These are phyloP conservation scores for Papilio polyxenes DNA, from an alignment of 1,140 invertebrate species.

Conservation along the genomic window DNA sequence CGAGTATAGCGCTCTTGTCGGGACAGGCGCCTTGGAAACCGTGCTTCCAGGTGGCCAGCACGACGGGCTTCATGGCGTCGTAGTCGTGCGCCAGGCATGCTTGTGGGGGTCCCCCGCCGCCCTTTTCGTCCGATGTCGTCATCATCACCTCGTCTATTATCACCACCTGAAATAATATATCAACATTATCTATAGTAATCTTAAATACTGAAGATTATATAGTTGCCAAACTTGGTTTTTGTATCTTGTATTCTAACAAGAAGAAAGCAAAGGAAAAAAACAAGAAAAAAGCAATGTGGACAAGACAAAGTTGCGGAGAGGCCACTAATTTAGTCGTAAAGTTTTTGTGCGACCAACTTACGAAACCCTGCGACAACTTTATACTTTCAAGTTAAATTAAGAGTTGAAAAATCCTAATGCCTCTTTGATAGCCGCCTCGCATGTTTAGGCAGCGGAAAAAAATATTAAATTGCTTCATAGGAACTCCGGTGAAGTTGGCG, in stretches of 20 bases:
- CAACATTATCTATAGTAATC: background rate
- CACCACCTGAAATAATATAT: constrained; percentile 84
- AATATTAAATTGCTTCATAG: constrained; percentile 53
- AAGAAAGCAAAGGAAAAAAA: background rate
- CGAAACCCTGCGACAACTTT: constrained; percentile 34
- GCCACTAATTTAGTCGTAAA: constrained; percentile 16
- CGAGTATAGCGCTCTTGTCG: constrained; percentile 94
- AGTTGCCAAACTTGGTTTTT: background rate
- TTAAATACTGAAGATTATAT: too few species aligned
- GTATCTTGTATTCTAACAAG: background rate
- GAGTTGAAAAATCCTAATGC: constrained; percentile 57
- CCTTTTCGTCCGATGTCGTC: constrained; percentile 91
- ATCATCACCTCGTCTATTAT: constrained; percentile 94
- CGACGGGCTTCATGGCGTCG: constrained; percentile 95
- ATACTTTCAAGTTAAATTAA: constrained; percentile 51
- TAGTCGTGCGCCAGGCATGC: constrained; percentile 95
- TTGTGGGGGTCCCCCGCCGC: constrained; percentile 82
- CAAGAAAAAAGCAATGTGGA: background rate
- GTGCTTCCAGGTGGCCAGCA: constrained; percentile 97
- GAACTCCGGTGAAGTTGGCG: constrained; percentile 46
- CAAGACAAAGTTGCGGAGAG: constrained; percentile 9
- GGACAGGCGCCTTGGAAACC: constrained; percentile 97
- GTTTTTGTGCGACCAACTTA: constrained; percentile 24
- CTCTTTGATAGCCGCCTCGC: constrained; percentile 59
- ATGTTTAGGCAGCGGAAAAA: constrained; percentile 50